Evolutionary conservation across 2,888 invertebrate genomes (phyloP), one percentile per base, ranked within the genome.

Genomic region (Noctua comes): DNA sequence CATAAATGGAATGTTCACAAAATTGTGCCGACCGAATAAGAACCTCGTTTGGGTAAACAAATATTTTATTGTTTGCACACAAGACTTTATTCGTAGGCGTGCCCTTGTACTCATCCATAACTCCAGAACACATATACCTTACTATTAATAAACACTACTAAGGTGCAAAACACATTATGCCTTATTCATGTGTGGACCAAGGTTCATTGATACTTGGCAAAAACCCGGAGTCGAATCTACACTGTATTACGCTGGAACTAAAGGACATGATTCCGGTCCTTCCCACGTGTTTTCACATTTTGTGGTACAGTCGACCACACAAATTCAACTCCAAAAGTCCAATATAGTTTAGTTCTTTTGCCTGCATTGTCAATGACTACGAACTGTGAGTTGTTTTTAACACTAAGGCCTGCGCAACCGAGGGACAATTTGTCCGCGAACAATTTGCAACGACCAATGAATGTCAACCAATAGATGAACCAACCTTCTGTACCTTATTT

Each of bases 211-310:
- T 0, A 64, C 16, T 77, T 87, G 81, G 40, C 71, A n/a, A 31
- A 59, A 83, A 24, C 21, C 62, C 36, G 11, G 43, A 68, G 65
- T 40, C 68, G 71, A 79, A 70, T 80, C 79, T 69, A 64, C 69
- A 74, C 79, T 81, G 80, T 82, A 74, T 77, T 83, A 87, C 79
- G 76, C 66, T 83, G 75, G 73, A 76, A 84, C 68, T 85, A 88
- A 92, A 92, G 91, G 91, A 93, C 88, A 86, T 84, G 73, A 91
- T 90, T 90, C 92, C 91, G 89, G 92, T 93, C 86, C 93, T 86
- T 84, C 93, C 93, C 92, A 94, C 94, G 90, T 93, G 91, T 90
- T 92, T 90, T 89, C 80, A 86, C 77, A 83, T 88, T 86, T 88
- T 86, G 75, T 80, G 79, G 83, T 90, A 88, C 82, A 82, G 82